These are phyloP conservation scores for Meganola albula DNA, from an alignment of 2,888 invertebrate species.

Conservation along the genomic window DNA sequence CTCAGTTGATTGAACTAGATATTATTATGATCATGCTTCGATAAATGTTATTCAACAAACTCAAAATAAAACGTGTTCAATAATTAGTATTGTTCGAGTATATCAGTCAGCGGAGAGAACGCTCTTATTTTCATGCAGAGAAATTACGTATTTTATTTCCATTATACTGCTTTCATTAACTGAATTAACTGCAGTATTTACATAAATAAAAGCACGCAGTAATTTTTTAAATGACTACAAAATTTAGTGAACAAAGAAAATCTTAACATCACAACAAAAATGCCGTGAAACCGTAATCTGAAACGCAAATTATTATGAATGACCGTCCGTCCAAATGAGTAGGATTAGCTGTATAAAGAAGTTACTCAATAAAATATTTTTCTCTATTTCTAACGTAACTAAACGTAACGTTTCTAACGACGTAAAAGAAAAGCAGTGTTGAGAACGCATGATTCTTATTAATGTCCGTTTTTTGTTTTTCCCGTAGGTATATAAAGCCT, in stretches of 20 bases:
- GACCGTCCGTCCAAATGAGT: conserved; percentile 45
- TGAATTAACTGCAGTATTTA: not conserved
- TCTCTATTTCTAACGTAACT: no score
- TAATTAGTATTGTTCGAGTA: no score
- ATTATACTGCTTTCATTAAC: not conserved
- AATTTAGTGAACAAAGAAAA: conserved; percentile 9
- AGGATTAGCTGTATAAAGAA: conserved; percentile 46
- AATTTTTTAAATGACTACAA: conserved; percentile 8
- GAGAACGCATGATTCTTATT: conserved; percentile 29
- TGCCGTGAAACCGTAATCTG: conserved; percentile 37
- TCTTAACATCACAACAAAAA: conserved; percentile 30
- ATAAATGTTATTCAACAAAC: no score
- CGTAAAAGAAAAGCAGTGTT: no score
- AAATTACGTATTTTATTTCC: not conserved
- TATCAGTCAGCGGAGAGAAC: no score
- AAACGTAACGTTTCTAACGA: no score
- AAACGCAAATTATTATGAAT: conserved; percentile 46
- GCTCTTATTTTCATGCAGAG: no score
- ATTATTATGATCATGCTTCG: no score
- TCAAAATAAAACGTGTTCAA: no score
- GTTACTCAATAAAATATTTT: conserved; percentile 51
- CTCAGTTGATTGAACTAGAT: no score
- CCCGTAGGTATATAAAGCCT: no score
- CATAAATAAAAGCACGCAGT: conserved; percentile 4
- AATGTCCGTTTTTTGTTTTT: no score